Evolutionary conservation across 1,140 invertebrate genomes (phyloP).

Genomic region (Microplitis mediator): DNA sequence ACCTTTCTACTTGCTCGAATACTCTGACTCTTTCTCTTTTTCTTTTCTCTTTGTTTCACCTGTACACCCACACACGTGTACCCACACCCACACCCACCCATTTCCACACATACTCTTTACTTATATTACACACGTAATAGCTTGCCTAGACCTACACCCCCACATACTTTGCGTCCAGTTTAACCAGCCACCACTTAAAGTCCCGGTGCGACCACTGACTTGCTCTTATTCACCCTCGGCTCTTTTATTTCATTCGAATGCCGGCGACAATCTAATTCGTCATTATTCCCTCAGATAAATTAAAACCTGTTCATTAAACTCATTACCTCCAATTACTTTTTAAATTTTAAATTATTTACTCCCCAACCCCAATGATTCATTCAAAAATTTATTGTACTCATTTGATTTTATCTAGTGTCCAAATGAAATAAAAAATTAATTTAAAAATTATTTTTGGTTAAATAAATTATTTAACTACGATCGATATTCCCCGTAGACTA

Average conservation of each 20-base stretch:
- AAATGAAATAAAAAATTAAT: too few relatives aligned
- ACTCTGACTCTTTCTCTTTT: constrained; percentile 2
- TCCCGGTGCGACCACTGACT: background rate
- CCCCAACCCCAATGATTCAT: too few relatives aligned
- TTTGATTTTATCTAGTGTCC: too few relatives aligned
- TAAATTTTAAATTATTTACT: background rate
- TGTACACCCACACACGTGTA: constrained; percentile 18
- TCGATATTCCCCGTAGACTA: constrained; percentile 14
- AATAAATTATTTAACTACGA: background rate
- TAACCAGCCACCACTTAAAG: background rate
- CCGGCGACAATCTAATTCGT: background rate
- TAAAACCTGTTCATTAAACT: background rate
- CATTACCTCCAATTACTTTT: background rate
- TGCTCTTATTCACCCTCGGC: background rate
- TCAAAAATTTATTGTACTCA: too few relatives aligned
- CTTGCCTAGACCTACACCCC: background rate
- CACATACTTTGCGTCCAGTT: background rate
- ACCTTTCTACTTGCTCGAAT: constrained; percentile 14
- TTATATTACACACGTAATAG: too few relatives aligned
- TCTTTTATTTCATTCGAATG: background rate
- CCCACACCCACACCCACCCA: background rate
- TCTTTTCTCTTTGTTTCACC: constrained; percentile 36
- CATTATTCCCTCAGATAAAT: background rate
- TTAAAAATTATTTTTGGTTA: background rate
- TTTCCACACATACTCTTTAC: too few relatives aligned